Conservation (phyloP, 2,888 invertebrate genomes). For the Sarcophaga caerulescens region DNA sequence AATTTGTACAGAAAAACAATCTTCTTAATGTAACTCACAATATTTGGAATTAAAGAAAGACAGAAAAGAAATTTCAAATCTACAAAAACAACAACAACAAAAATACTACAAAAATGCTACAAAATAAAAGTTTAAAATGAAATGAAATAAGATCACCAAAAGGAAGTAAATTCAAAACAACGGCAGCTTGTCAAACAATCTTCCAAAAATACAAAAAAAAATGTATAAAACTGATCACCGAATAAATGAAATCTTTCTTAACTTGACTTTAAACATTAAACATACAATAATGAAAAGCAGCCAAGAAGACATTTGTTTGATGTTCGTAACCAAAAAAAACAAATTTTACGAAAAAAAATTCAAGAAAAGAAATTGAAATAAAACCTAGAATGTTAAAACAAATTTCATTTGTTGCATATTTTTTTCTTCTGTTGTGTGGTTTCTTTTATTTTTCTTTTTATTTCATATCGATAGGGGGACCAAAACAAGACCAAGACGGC, state of each 20-base stretch:
- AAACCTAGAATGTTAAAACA: constrained; percentile 54
- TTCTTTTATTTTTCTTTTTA: not conserved
- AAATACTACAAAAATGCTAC: no score
- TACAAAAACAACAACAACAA: constrained; percentile 24
- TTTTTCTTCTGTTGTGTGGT: constrained; percentile 9
- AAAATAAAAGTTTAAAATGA: not conserved
- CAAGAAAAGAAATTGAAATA: constrained; percentile 34
- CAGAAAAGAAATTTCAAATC: constrained; percentile 50
- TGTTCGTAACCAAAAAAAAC: constrained; percentile 27
- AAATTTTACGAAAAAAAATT: not conserved
- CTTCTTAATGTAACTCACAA: constrained; percentile 50
- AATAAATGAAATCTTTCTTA: constrained; percentile 28
- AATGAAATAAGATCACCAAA: constrained; percentile 65
- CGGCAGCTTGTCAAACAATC: constrained; percentile 63
- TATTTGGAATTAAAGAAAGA: constrained; percentile 62
- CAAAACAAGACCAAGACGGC: not conserved
- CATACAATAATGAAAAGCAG: constrained; percentile 52
- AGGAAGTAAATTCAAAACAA: constrained; percentile 64
- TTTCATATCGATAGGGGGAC: not conserved
- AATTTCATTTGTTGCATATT: constrained; percentile 36
- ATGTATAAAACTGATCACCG: constrained; percentile 3
- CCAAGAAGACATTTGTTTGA: constrained; percentile 59
- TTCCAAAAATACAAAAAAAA: constrained; percentile 42
- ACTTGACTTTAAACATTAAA: constrained; percentile 49
- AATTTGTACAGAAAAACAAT: constrained; percentile 43